phyloP scores from a whole-genome alignment of 2,797 vertebrate genomes.

The Otolemur crassicaudatus region DNA sequence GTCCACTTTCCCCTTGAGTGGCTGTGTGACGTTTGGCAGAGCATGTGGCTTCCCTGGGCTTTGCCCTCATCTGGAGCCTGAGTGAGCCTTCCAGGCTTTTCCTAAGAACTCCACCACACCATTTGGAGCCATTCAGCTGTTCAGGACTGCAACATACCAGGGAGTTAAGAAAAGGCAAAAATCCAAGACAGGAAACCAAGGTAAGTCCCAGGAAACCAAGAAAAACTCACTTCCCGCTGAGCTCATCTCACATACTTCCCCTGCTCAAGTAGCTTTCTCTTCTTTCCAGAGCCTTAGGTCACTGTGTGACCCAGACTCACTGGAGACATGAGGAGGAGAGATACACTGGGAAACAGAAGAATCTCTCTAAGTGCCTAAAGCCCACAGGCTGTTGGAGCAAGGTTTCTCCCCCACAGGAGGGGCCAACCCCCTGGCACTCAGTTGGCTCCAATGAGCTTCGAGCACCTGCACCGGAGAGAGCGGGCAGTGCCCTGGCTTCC shows the following conservation, averaged over 20 bases:
- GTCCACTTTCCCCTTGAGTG: background rate
- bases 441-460: background rate
- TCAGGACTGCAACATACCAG: background rate
- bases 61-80: background rate
- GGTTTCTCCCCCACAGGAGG: too few species aligned
- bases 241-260: background rate
- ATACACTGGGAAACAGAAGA: background rate
- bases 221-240: background rate
- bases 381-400: background rate
- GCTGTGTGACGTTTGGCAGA: background rate
- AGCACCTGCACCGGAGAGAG: background rate
- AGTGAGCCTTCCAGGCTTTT: background rate
- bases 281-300: background rate
- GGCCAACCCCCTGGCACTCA: accelerated
- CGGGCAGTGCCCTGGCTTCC: background rate
- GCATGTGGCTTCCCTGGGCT: background rate
- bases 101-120: background rate
- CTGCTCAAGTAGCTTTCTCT: background rate
- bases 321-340: background rate
- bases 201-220: background rate
- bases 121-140: background rate
- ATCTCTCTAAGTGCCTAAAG: background rate
- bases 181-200: background rate
- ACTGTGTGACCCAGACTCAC: background rate
- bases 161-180: background rate